Base-by-base conservation (phyloP, 2,113 vertebrate genomes). In the Larimichthys crocea region DNA sequence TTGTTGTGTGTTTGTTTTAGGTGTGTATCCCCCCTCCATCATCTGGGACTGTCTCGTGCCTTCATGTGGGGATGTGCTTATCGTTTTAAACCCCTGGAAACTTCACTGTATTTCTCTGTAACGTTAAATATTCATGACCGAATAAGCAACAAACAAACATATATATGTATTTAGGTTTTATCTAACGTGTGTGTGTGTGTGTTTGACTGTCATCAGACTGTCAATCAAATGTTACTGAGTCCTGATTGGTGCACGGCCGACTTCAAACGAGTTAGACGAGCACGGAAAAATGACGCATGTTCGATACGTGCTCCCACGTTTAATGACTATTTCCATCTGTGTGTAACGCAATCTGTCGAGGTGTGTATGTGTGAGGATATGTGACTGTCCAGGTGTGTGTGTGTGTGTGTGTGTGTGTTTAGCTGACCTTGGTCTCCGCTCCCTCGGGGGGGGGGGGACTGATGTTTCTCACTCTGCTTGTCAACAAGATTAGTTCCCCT, bases 391-490 rank as follows among this genome's bases (percentile, higher is more conserved):
- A 22, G 52, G 46, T 62, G 72, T 73, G 59, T 70, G 24, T n/a
- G 61, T 74, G n/a, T 61, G 31, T 40, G 56, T 73, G 42, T 70
- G 76, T 72, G 76, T 76, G 52, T 75, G 56, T 66, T 48, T 50
- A 26, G 76, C 65, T 89, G 90, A 88, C 87, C 88, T 88, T 77
- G 82, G 83, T 73, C 35, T 68, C 64, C 14, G 22, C 76, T 82
- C 86, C 87, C 87, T 76, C 26, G 35, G 59, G 26, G 26, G 42
- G 59, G 80, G 74, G 67, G 73, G 81, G 40, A 59, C 79, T 80
- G 88, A 88, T 89, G 91, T 86, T 92, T 91, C 91, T 87, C 87
- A 91, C 83, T 91, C 84, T 80, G 85, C 86, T 91, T 91, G 91
- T 92, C 90, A 91, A 89, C 91, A 88, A 87, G 83, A 90, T 92